Evolutionary conservation across 2,113 vertebrate genomes (phyloP), one percentile per base, ranked within the genome.

Genomic region (Coptodon rendalli): DNA sequence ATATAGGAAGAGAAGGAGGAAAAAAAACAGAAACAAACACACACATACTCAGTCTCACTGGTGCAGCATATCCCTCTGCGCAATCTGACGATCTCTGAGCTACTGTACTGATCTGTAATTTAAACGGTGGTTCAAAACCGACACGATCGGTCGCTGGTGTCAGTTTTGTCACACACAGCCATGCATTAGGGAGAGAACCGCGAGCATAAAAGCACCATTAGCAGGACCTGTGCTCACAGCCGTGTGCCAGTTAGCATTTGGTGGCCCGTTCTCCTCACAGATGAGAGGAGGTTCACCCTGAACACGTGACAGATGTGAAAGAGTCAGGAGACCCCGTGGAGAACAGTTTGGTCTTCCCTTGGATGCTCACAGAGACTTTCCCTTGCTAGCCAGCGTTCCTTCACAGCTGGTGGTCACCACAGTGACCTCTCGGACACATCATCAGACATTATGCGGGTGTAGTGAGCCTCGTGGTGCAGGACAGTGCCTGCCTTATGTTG

Each of bases 381-480:
- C 9, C 38, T 45, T 45, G 68, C 22, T 0, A 7, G 40, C 68
- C 1, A 73, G 22, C 1, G 1, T 45, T 27, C 22, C 13, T 16
- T 73, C 38, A 73, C 22, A 24, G 22, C 40, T 73, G 14, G 4
- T 73, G 9, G 68, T 45, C 38, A 73, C 68, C 13, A 45, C n/a
- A 45, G 0, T 17, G 22, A 17, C 5, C 36, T 71, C 36, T 71
- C 0, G 6, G 36, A 43, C 2, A 0, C n/a, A 17, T 45, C 22
- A 16, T 73, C 68, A 10, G 68, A 73, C 14, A 16, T 45, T 6
- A 45, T 73, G 38, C 5, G 0, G 8, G 38, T 73, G 27, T 0
- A 73, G 66, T 3, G 38, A 4, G 13, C 0, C 0, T 73, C 2
- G 13, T 24, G 66, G 12, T 6, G n/a, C n/a, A 40, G 36, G n/a